phyloP scores from a whole-genome alignment of 2,888 invertebrate genomes.

The Drosophila tripunctata region DNA sequence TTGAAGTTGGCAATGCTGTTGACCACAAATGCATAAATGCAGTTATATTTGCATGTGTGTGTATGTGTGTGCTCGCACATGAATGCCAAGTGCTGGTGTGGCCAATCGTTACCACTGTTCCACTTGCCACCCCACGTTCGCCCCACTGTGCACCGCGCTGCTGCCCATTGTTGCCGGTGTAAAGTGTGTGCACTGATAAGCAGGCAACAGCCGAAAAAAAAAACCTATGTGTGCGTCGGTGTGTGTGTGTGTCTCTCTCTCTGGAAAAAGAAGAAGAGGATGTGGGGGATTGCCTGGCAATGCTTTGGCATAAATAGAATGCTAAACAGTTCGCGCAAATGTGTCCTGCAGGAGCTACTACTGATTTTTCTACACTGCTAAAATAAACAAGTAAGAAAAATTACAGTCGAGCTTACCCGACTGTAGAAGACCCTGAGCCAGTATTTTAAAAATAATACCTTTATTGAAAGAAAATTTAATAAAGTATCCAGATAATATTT shows the following conservation, averaged over 20 bases:
- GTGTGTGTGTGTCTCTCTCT: constrained; percentile 9
- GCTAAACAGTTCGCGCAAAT: constrained; percentile 62
- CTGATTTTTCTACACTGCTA: neutral
- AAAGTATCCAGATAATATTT: too few species aligned
- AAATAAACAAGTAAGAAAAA: too few species aligned
- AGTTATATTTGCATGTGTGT: constrained; percentile 27
- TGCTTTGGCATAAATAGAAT: constrained; percentile 62
- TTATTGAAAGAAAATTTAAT: too few species aligned
- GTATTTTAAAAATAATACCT: too few species aligned
- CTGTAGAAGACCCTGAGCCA: too few species aligned
- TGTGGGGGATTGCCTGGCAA: constrained; percentile 7
- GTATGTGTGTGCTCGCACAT: constrained; percentile 23
- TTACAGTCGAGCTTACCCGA: too few species aligned
- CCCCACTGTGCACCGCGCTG: neutral
- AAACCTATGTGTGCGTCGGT: neutral
- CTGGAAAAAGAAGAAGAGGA: neutral
- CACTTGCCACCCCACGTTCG: neutral
- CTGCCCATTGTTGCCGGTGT: constrained; percentile 48
- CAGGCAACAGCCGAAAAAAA: constrained; percentile 49
- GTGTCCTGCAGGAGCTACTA: constrained; percentile 49
- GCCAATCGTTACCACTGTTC: constrained; percentile 36
- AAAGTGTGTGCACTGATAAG: constrained; percentile 64
- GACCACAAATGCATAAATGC: constrained; percentile 60
- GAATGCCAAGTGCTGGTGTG: constrained; percentile 55
- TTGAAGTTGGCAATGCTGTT: constrained; percentile 51